A percentile compares a stretch with the other conserved stretches of the same genome.
Evolutionary conservation across 2,113 vertebrate genomes (phyloP).

Genomic region (Erythrolamprus reginae): DNA sequence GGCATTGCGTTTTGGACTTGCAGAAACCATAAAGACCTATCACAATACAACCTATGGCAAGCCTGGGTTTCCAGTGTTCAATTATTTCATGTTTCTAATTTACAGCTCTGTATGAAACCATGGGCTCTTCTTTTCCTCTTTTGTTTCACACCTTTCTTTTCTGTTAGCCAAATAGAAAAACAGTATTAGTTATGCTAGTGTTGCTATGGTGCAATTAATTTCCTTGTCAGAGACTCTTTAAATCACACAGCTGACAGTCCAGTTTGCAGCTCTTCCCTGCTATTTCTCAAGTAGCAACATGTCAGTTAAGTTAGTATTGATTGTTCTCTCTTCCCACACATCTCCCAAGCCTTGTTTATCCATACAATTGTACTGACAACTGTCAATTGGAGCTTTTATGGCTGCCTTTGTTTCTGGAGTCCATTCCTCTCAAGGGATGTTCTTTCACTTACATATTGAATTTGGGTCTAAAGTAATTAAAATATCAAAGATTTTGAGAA

Average conservation of each 20-base stretch:
- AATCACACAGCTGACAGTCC: background rate
- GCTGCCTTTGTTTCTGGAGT: background rate
- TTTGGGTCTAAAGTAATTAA: background rate
- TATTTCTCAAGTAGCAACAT: background rate
- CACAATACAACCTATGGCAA: background rate
- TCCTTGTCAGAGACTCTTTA: background rate
- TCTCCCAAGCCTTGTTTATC: background rate
- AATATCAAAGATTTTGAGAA: background rate
- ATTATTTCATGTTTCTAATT: background rate
- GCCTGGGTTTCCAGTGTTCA: background rate
- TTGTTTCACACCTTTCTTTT: conserved; percentile 1
- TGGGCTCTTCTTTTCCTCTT: no score
- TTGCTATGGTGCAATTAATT: background rate
- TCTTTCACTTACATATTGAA: background rate
- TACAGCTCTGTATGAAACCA: background rate
- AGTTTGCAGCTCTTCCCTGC: background rate
- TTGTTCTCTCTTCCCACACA: background rate
- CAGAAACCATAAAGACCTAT: background rate
- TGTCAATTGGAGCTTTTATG: conserved; percentile 1
- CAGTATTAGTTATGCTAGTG: background rate
- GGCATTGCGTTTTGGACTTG: background rate
- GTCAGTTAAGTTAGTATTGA: background rate
- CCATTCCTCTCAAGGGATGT: background rate
- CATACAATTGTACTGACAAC: background rate
- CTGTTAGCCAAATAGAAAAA: background rate